Evolutionary conservation across 2,113 vertebrate species (phyloP).

Genomic region (Emberiza fucata): DNA sequence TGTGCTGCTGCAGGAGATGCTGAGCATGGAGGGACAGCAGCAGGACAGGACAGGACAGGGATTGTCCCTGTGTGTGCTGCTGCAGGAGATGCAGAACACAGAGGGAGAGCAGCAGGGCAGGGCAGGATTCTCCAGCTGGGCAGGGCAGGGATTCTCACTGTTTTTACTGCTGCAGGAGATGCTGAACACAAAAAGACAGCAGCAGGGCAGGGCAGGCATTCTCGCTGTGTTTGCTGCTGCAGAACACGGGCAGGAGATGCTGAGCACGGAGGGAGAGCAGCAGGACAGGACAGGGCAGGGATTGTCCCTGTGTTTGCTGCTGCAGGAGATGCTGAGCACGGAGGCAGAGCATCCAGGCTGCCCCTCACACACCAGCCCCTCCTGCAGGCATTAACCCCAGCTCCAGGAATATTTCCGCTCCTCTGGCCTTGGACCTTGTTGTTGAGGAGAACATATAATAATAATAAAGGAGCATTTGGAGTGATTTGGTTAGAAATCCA

Average conservation of each 20-base stretch:
- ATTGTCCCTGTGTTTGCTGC: background rate
- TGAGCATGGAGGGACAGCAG: too few relatives aligned
- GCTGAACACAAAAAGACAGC: too few relatives aligned
- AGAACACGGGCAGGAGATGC: too few relatives aligned
- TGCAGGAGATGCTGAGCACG: background rate
- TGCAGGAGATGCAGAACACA: too few relatives aligned
- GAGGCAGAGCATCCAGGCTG: background rate
- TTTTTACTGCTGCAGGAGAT: too few relatives aligned
- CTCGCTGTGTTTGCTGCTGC: too few relatives aligned
- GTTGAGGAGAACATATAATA: background rate
- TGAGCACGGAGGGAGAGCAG: background rate
- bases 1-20: too few relatives aligned
- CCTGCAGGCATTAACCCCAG: background rate
- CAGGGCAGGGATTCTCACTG: too few relatives aligned
- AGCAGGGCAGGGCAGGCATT: background rate
- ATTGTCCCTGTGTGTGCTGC: too few relatives aligned
- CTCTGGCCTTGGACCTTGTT: background rate
- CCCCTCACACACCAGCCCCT: background rate
- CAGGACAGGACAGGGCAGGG: background rate
- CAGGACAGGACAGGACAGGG: background rate
- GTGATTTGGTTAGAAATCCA: constrained; percentile 8
- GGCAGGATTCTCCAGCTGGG: too few relatives aligned
- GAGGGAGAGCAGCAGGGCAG: background rate
- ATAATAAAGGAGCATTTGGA: background rate
- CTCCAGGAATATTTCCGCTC: background rate